Evolutionary conservation across 2,888 invertebrate species (phyloP).

Genomic region (Tridacna crocea): DNA sequence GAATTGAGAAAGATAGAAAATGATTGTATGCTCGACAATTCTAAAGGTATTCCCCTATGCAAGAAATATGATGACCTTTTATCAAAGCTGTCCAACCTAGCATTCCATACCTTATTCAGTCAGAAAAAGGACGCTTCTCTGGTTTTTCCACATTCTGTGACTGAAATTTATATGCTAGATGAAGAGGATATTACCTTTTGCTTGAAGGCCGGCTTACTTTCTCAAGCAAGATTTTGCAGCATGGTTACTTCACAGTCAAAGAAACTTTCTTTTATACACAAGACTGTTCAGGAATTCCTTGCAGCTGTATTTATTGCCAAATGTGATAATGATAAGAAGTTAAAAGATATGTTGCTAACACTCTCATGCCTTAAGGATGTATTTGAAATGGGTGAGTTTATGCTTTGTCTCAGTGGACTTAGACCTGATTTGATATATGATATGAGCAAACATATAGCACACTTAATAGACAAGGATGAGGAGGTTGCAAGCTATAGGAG

Average conservation of each 20-base stretch:
- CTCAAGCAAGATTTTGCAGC: no score
- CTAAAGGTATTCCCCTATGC: no score
- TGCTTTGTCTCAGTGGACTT: no score
- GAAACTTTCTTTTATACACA: no score
- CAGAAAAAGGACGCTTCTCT: neutral
- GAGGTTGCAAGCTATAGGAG: no score
- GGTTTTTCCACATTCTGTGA: neutral
- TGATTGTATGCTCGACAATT: neutral
- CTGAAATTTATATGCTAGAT: neutral
- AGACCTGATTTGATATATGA: no score
- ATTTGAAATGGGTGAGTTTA: no score
- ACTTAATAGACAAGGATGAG: neutral
- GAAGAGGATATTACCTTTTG: neutral
- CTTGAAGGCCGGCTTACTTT: no score
- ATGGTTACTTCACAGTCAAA: no score
- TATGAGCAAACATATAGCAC: neutral
- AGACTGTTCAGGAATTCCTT: no score
- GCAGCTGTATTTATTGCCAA: neutral
- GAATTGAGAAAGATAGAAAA: neutral
- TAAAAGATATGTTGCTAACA: neutral
- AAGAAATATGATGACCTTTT: neutral
- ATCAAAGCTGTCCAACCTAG: neutral
- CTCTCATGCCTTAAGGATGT: no score
- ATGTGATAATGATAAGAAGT: neutral
- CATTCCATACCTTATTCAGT: neutral